Conservation (phyloP, 2,888 invertebrate species). For the Sphaerophoria taeniata region DNA sequence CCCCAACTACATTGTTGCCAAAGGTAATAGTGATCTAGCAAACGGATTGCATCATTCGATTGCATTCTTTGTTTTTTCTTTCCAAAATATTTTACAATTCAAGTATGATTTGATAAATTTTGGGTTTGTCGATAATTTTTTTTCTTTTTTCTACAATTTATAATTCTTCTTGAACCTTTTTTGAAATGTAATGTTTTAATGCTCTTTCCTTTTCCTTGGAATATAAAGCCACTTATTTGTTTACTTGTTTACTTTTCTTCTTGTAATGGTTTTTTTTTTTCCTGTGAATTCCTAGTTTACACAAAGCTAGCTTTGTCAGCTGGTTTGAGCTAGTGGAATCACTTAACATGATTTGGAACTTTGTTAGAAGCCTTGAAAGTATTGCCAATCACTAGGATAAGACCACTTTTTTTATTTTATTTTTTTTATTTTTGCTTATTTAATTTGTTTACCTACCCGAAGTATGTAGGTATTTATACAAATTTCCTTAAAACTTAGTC, state of each 20-base stretch:
- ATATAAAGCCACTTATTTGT: conserved; percentile 50
- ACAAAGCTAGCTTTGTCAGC: no score
- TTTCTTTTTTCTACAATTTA: conserved; percentile 3
- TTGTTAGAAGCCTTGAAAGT: no score
- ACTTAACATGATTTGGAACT: no score
- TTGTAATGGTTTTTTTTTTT: neutral
- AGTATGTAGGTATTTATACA: no score
- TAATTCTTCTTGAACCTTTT: conserved; percentile 17
- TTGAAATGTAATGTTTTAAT: conserved; percentile 19
- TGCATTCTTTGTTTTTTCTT: conserved; percentile 44
- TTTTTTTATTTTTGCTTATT: no score
- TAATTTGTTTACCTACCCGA: no score
- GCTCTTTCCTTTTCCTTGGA: conserved; percentile 44
- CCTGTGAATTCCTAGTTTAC: no score
- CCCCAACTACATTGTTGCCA: conserved; percentile 71
- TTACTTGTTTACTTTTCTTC: conserved; percentile 17
- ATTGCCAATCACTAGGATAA: no score
- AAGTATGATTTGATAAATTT: conserved; percentile 30
- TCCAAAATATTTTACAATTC: conserved; percentile 59
- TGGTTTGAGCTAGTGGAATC: no score
- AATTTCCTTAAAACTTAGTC: no score
- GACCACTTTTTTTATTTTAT: no score
- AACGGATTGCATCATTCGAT: conserved; percentile 68
- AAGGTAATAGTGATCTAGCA: conserved; percentile 75
- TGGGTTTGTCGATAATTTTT: conserved; percentile 43